phyloP scores from a whole-genome alignment of 2,797 vertebrate genomes.

The Mormyrops boulengeri region DNA sequence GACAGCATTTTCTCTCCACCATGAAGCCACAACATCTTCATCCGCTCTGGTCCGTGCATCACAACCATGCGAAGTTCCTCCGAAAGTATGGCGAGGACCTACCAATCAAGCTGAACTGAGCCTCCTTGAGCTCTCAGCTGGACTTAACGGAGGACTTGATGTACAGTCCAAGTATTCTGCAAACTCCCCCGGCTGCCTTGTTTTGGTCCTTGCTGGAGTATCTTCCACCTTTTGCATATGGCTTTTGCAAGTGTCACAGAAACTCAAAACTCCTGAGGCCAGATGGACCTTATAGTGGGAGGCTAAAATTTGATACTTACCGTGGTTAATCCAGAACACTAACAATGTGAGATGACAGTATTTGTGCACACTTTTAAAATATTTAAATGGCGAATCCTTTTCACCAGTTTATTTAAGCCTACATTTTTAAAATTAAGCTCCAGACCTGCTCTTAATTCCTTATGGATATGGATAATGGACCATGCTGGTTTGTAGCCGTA shows the following conservation, averaged over 20 bases:
- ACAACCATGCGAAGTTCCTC: slow-evolving; percentile 90
- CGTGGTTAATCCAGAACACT: slow-evolving; percentile 21
- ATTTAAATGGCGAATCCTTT: slow-evolving; percentile 21
- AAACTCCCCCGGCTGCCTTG: neutral
- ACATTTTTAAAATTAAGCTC: slow-evolving; percentile 47
- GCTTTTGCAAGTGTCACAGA: neutral
- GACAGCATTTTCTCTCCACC: slow-evolving; percentile 86
- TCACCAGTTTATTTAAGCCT: slow-evolving; percentile 16
- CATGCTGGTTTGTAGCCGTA: slow-evolving; percentile 51
- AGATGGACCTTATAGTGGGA: neutral
- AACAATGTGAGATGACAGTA: slow-evolving; percentile 10
- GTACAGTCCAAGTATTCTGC: neutral
- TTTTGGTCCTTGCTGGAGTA: neutral
- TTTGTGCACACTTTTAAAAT: slow-evolving; percentile 42
- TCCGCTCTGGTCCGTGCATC: slow-evolving; percentile 83
- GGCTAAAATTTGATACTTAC: neutral
- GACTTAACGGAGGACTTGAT: neutral
- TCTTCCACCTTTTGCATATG: neutral
- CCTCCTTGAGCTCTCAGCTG: neutral
- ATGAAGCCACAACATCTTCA: slow-evolving; percentile 87
- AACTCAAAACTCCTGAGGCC: neutral
- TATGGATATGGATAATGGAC: neutral
- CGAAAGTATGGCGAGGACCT: slow-evolving; percentile 81
- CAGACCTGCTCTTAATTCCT: slow-evolving; percentile 47
- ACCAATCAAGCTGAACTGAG: slow-evolving; percentile 63